Conservation (phyloP, 2,113 vertebrate genomes). For the Indri indri region DNA sequence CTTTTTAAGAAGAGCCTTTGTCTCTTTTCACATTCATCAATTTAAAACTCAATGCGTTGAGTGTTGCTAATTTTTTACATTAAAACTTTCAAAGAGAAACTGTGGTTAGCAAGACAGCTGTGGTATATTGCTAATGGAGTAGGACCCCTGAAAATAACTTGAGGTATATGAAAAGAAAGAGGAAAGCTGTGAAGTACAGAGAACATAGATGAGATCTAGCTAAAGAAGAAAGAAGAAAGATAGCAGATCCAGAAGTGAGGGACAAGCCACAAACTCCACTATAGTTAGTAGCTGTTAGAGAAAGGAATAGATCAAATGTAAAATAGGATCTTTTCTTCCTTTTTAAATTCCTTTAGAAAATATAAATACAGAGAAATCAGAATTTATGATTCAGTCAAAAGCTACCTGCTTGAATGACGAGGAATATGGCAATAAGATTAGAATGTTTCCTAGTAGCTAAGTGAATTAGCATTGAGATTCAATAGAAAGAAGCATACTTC, state of each 20-base stretch:
- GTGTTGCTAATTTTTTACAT: background rate
- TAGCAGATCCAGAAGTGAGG: background rate
- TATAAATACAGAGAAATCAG: background rate
- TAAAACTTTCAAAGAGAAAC: background rate
- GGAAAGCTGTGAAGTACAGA: background rate
- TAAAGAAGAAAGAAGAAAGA: background rate
- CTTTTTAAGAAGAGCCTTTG: background rate
- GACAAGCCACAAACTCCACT: background rate
- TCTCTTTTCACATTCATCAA: background rate
- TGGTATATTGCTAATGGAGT: background rate
- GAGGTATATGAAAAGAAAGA: background rate
- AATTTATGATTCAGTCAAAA: background rate
- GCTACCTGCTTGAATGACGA: background rate
- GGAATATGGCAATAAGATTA: background rate
- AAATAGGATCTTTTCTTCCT: background rate
- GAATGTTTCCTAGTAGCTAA: background rate
- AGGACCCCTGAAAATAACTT: background rate
- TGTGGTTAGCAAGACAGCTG: background rate
- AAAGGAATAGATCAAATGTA: background rate
- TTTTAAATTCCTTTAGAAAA: background rate
- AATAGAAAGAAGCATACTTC: background rate
- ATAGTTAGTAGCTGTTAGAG: background rate
- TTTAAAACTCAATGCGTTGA: slow-evolving; percentile 7
- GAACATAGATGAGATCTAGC: background rate
- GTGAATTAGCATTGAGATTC: background rate